Conservation (phyloP, 1,140 invertebrate species). For the Bombus haemorrhoidalis region DNA sequence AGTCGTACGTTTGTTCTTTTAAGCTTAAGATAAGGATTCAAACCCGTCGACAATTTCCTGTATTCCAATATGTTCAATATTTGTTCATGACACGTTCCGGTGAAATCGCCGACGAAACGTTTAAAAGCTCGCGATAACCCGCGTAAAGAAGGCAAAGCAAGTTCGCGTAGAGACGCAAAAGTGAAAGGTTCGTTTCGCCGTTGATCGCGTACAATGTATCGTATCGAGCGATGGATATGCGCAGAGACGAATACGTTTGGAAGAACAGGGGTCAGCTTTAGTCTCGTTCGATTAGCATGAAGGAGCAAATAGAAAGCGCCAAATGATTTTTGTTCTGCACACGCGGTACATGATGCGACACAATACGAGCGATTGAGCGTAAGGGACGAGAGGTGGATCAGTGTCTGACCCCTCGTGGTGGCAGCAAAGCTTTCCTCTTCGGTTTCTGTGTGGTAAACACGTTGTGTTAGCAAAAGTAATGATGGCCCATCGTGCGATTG, state of each 20-base stretch:
- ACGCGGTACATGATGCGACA: slow-evolving; percentile 60
- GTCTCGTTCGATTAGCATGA: slow-evolving; percentile 66
- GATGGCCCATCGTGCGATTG: slow-evolving; percentile 80
- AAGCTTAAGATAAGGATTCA: too few relatives aligned
- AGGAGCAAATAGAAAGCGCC: slow-evolving; percentile 69
- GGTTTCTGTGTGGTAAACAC: slow-evolving; percentile 81
- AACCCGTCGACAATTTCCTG: too few relatives aligned
- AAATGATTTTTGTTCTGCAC: slow-evolving; percentile 74
- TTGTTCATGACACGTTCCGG: too few relatives aligned
- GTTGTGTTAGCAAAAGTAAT: slow-evolving; percentile 80
- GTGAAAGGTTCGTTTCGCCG: slow-evolving; percentile 29
- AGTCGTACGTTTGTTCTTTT: too few relatives aligned
- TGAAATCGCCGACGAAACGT: fast-evolving
- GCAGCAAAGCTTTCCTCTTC: slow-evolving; percentile 62
- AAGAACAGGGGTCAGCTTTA: slow-evolving; percentile 38
- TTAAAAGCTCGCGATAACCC: not conserved
- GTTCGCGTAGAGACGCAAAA: not conserved
- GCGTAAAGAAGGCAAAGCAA: too few relatives aligned
- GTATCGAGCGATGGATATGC: not conserved
- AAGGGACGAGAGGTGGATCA: slow-evolving; percentile 78
- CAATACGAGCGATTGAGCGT: slow-evolving; percentile 78
- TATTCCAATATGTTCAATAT: too few relatives aligned
- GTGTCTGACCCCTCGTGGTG: slow-evolving; percentile 65
- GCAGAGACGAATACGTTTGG: not conserved
- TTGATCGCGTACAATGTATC: slow-evolving; percentile 17